A percentile compares a stretch with the other conserved stretches of the same genome.
These are phyloP conservation scores for Geococcyx californianus DNA, from an alignment of 2,113 vertebrate genomes.

Conservation along the genomic window DNA sequence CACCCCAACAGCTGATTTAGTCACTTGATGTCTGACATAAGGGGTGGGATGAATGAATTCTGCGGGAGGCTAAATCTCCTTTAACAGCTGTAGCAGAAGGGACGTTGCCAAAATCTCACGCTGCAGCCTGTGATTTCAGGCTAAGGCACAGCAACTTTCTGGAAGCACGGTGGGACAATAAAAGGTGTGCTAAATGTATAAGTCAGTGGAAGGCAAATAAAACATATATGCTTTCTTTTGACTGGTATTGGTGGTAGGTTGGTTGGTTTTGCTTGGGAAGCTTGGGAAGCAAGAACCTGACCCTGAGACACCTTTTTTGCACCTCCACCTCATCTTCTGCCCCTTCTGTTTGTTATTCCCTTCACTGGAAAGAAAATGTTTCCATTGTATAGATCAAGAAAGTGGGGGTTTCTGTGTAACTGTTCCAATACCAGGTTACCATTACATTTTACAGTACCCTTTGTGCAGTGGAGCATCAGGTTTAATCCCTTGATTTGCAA, in stretches of 20 bases:
- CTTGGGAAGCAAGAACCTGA: background rate
- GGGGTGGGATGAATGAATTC: background rate
- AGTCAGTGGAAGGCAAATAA: slow-evolving; percentile 6
- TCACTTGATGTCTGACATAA: background rate
- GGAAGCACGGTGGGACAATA: background rate
- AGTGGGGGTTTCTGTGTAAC: background rate
- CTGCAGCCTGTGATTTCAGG: background rate
- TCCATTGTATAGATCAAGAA: background rate
- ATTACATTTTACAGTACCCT: background rate
- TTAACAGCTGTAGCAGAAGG: slow-evolving; percentile 26
- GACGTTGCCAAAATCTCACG: slow-evolving; percentile 15
- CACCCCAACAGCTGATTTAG: background rate
- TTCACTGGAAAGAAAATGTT: background rate
- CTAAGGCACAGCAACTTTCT: background rate
- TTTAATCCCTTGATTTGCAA: no score
- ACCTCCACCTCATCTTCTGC: background rate
- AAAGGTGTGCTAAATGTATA: slow-evolving; percentile 58
- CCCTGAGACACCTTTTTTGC: background rate
- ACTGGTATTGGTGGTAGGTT: background rate
- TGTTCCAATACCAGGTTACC: background rate
- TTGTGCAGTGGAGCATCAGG: background rate
- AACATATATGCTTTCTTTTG: slow-evolving; percentile 15
- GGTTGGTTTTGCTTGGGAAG: background rate
- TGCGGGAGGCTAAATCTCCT: background rate
- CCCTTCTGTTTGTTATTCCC: background rate